These are phyloP conservation scores for Cryptops parisi DNA, from an alignment of 2,888 invertebrate species.

Conservation along the genomic window DNA sequence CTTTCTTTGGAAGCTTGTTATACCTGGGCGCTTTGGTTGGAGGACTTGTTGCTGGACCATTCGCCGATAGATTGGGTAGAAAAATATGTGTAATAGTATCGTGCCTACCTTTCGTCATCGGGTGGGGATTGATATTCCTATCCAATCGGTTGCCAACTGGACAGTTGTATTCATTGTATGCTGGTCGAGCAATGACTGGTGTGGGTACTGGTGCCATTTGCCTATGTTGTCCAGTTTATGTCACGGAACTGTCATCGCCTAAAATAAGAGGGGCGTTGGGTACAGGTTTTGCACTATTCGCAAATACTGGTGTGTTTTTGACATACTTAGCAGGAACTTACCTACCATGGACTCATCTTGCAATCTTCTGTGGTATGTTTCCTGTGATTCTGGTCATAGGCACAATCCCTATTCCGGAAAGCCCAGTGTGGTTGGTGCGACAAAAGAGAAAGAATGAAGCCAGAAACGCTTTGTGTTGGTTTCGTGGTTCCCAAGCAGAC, in stretches of 20 bases:
- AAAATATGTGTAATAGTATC: constrained; percentile 36
- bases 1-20: constrained; percentile 75
- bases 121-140: constrained; percentile 67
- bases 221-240: constrained; percentile 74
- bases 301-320: constrained; percentile 61
- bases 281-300: constrained; percentile 72
- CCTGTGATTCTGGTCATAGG: constrained; percentile 63
- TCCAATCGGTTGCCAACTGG: constrained; percentile 46
- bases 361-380: constrained; percentile 57
- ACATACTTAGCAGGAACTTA: constrained; percentile 59
- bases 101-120: constrained; percentile 32
- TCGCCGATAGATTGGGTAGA: constrained; percentile 68
- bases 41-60: constrained; percentile 67
- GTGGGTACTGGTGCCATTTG: constrained; percentile 77
- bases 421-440: constrained; percentile 46
- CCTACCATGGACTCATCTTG: constrained; percentile 64
- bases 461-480: constrained; percentile 58
- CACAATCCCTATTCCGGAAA: constrained; percentile 76
- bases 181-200: constrained; percentile 70
- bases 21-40: constrained; percentile 71
- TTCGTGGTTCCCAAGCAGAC: constrained; percentile 62
- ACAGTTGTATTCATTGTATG: constrained; percentile 61
- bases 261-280: constrained; percentile 84
- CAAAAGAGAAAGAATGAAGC: constrained; percentile 48
- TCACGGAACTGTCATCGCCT: constrained; percentile 84